These are phyloP conservation scores for Catamblyrhynchus diadema DNA, from an alignment of 2,797 vertebrate genomes.

Conservation along the genomic window DNA sequence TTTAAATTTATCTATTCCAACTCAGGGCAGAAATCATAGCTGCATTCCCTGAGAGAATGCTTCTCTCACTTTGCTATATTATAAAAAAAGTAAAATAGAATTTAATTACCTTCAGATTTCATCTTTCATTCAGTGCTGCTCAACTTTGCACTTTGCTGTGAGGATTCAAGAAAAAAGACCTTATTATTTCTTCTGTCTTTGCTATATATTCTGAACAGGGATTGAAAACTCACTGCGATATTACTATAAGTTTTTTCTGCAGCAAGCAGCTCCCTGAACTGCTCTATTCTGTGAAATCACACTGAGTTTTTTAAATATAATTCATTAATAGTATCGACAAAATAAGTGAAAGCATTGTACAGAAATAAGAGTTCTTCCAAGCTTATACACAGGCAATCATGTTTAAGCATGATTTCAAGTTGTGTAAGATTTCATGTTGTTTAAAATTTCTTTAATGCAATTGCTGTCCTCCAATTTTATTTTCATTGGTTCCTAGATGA, in stretches of 20 bases:
- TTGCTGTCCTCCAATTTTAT: not conserved
- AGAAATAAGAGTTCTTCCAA: not conserved
- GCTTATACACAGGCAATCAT: not conserved
- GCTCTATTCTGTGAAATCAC: not conserved
- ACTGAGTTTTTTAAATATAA: not conserved
- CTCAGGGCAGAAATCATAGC: not conserved
- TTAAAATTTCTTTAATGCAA: not conserved
- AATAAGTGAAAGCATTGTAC: not conserved
- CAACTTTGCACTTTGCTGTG: not conserved
- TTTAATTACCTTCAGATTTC: not conserved
- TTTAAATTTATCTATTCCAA: not conserved
- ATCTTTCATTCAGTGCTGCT: not conserved
- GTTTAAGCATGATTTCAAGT: not conserved
- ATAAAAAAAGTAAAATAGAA: not conserved
- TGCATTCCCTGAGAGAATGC: not conserved
- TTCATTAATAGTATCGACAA: not conserved
- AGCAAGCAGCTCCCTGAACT: not conserved
- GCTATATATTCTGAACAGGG: not conserved
- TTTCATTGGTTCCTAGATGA: not conserved
- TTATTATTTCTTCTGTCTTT: not conserved
- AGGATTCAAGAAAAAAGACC: not conserved
- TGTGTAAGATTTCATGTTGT: not conserved
- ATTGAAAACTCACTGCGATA: not conserved
- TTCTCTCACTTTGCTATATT: not conserved
- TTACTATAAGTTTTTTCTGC: not conserved